Base-by-base conservation (phyloP, 2,888 invertebrate species). In the Lasioglossum leucozonium region DNA sequence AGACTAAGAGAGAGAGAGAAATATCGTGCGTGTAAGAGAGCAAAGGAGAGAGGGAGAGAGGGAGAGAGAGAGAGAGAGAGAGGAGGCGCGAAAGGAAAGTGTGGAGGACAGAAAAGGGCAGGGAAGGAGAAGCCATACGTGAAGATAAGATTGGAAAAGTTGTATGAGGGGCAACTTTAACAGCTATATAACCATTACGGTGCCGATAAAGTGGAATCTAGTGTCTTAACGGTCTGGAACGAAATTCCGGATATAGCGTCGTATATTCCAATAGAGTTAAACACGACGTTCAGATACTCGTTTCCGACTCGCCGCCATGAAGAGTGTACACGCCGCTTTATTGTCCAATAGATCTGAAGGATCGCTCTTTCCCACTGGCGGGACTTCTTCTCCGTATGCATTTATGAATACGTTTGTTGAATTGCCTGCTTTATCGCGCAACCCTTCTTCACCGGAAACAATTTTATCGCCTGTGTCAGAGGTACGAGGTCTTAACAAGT, bases 131-230 rank as follows among this genome's bases (percentile, higher is more conserved):
- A 93, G 93, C 94, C 95, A 95, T 95, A 94, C 95, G 95, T 94
- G 95, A 93, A 95, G 95, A 95, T 95, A 95, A 95, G 95, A 95
- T 95, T 95, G 95, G 95, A 95, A 95, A 95, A 95, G 95, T 95
- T 95, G 95, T 95, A 95, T 94, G 95, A 95, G 95, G 95, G 94
- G 92, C 92, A 92, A 94, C 92, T 94, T 94, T 94, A 94, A 94
- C 94, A 92, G 94, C 94, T 94, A 93, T 94, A 94, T 94, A 94
- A 94, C 94, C 94, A 94, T 94, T 94, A 94, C 93, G 89, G 90
- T 92, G 91, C 92, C 93, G 94, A 94, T 94, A 94, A 94, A 94
- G 93, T 93, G 92, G 94, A 94, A 94, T 94, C 93, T 93, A 94
- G 94, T 93, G 94, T 93, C 94, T 94, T 94, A 94, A 93, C 93